Base-by-base conservation (phyloP, 2,113 vertebrate genomes). In the Laterallus jamaicensis region DNA sequence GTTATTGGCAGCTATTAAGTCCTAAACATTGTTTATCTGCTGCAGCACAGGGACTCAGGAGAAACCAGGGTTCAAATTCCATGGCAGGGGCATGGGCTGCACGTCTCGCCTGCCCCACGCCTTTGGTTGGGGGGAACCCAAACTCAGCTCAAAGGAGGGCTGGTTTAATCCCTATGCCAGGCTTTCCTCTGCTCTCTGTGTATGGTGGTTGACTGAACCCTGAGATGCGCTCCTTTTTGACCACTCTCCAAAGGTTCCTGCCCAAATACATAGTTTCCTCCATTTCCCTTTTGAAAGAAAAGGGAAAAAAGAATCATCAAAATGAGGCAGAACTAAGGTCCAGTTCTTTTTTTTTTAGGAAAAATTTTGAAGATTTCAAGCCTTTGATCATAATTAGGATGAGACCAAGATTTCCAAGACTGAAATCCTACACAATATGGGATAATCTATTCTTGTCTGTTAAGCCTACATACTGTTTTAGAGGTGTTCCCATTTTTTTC, bases 1-100 rank as follows among this genome's bases (percentile, higher is more conserved):
- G 50, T 86, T 93, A 89, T 92, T 85, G 83, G 91, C 32, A 62
- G n/a, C 79, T 73, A 39, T 94, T 91, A 89, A 93, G 39, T 79
- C 62, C 81, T 95, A 87, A 94, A 77, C 9, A 6, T 35, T 78
- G 73, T 82, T 77, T 71, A 16, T 68, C 69, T 86, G 28, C 62
- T 55, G 54, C 54, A 26, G 39, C 1, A 7, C 44, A 56, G 54
- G 47, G 39, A 37, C 39, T 49, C 19, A 11, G 74, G 44, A 74
- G 29, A 12, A 28, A 10, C 18, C 26, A 25, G 22, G 37, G 78
- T 59, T 93, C 91, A 93, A 66, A 90, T 70, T 86, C 80, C 80
- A 17, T 1, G 1, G 28, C 49, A 68, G 49, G 25, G 58, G 0
- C 11, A 2, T 1, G 4, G 49, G 42, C 56, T 79, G 75, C 31